phyloP scores from a whole-genome alignment of 2,888 invertebrate species.

The Eugnorisma glareosa region DNA sequence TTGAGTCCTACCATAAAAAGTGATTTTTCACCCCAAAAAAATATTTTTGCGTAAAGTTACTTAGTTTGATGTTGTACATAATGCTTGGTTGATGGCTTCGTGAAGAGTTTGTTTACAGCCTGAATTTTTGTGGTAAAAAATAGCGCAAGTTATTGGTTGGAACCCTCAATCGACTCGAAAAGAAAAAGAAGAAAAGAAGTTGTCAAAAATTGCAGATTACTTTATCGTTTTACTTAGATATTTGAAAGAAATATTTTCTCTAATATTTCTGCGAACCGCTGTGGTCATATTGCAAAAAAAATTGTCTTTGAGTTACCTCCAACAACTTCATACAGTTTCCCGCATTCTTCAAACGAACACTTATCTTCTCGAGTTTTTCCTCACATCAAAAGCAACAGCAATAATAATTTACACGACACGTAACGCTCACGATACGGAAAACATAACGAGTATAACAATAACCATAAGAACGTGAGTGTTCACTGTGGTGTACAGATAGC shows the following conservation, averaged over 20 bases:
- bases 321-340: constrained; percentile 3
- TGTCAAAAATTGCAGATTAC: not conserved
- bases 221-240: not conserved
- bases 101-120: no score
- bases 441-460: constrained; percentile 41
- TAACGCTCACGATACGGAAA: constrained; percentile 45
- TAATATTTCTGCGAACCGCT: not conserved
- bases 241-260: not conserved
- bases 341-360: constrained; percentile 31
- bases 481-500: constrained; percentile 46
- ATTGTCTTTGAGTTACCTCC: not conserved
- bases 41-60: no score
- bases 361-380: constrained; percentile 5
- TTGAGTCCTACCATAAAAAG: no score
- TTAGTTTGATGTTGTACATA: no score
- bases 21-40: no score
- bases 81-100: no score
- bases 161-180: not conserved
- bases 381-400: constrained; percentile 29
- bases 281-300: not conserved
- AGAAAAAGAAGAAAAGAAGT: not conserved
- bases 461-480: constrained; percentile 47
- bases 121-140: no score
- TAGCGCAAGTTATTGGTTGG: not conserved
- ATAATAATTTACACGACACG: constrained; percentile 47